Base-by-base conservation (phyloP, 2,888 invertebrate genomes). In the Agrotis clavis region DNA sequence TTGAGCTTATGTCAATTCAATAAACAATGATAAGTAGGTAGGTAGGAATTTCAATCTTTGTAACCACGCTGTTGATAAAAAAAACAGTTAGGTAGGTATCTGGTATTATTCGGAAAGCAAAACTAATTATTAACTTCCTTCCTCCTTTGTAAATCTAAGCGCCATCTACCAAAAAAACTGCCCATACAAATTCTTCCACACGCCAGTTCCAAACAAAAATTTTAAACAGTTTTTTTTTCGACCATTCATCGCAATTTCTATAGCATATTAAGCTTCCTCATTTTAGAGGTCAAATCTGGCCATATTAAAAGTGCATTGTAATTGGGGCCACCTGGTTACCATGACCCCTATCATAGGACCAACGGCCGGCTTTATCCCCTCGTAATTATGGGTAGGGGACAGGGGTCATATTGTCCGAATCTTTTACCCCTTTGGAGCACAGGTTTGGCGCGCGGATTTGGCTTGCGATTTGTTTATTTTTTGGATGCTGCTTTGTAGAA, bases 321-420 rank as follows among this genome's bases (percentile, higher is more conserved):
- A 77, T 74, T 65, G 47, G 79, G 53, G 60, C 88, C 94, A 94
- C 91, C 92, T 94, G 94, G 84, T 86, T 92, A 91, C 92, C 92
- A 92, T 93, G 92, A 88, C 87, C 88, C 82, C 83, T 72, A 86
- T 90, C 50, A 54, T 45, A 59, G 54, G 77, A 65, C 78, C 60
- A 67, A 51, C 65, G 70, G 69, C 59, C 56, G 69, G 60, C 54
- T 61, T 72, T 74, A 74, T 83, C 81, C 67, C 70, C 64, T 72
- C 16, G 64, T 77, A 77, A 84, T 83, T 80, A 74, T 76, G 73
- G 75, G 61, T 66, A 69, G 79, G 85, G 78, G 60, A 59, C 50
- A 71, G 21, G 82, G 84, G 81, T 77, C 81, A 85, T 77, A 80
- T 82, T 77, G 82, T 78, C 85, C 82, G 73, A 69, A 54, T 19